Conservation (phyloP, 2,888 invertebrate species). For the Pelosia muscerda region DNA sequence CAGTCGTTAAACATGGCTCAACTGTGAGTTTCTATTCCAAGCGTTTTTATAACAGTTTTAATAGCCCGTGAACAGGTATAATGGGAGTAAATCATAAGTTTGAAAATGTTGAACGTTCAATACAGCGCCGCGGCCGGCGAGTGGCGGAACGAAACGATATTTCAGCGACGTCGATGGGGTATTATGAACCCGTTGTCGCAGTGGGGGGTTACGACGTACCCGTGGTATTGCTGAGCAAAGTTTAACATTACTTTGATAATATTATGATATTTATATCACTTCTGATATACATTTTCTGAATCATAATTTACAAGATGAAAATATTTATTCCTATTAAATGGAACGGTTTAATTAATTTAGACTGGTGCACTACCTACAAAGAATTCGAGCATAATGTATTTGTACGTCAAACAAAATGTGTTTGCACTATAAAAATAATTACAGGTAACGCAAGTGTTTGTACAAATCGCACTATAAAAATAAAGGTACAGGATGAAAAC, state of each 20-base stretch:
- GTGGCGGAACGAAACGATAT: conserved; percentile 33
- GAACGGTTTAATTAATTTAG: neutral
- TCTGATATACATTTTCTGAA: neutral
- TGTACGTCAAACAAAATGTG: neutral
- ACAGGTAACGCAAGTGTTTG: neutral
- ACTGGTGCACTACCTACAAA: neutral
- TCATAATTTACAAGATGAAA: neutral
- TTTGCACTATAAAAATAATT: conserved; percentile 4
- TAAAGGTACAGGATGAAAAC: conserved; percentile 8
- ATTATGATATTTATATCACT: neutral
- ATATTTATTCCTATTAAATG: neutral
- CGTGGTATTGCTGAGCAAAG: conserved; percentile 11
- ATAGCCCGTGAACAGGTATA: conserved; percentile 41
- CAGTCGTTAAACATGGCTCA: conserved; percentile 12
- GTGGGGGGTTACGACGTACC: conserved; percentile 19
- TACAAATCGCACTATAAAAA: neutral
- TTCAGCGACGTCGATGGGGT: conserved; percentile 44
- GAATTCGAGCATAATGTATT: neutral
- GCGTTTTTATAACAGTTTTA: conserved; percentile 32
- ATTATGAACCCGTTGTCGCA: conserved; percentile 26
- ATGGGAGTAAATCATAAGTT: conserved; percentile 44
- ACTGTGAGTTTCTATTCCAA: conserved; percentile 17
- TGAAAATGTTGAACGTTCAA: conserved; percentile 36
- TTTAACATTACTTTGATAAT: neutral
- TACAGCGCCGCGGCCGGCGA: conserved; percentile 32